phyloP scores from a whole-genome alignment of 2,797 vertebrate genomes.

The Chromis chromis region DNA sequence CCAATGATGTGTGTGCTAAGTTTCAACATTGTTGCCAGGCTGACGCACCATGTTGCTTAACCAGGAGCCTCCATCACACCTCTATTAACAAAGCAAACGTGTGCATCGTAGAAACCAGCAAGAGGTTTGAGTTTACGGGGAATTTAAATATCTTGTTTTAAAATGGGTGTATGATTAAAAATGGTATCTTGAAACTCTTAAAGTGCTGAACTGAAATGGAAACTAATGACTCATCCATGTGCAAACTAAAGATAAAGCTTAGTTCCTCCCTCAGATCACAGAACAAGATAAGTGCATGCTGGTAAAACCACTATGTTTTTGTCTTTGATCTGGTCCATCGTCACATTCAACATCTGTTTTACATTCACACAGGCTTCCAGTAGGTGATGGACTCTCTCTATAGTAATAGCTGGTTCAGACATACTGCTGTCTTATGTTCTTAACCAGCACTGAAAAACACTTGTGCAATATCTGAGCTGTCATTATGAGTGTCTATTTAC shows the following conservation, averaged over 20 bases:
- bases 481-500: background rate
- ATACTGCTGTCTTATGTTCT: too few relatives aligned
- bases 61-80: background rate
- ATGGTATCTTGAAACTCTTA: background rate
- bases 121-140: background rate
- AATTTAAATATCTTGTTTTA: background rate
- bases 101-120: background rate
- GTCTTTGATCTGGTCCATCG: background rate
- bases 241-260: constrained; percentile 10
- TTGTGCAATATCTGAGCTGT: background rate
- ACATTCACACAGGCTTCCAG: background rate
- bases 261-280: constrained; percentile 12
- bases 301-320: background rate
- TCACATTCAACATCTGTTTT: background rate
- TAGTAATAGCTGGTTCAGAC: background rate
- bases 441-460: too few relatives aligned
- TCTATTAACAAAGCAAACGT: background rate
- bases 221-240: constrained; percentile 21
- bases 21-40: background rate
- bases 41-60: background rate
- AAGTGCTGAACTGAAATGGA: constrained; percentile 7
- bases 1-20: background rate
- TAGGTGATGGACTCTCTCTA: background rate
- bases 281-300: background rate
- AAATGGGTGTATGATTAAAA: constrained; percentile 6